Evolutionary conservation across 2,797 vertebrate genomes (phyloP), one percentile per base, ranked within the genome.

Genomic region (Xenentodon cancila): DNA sequence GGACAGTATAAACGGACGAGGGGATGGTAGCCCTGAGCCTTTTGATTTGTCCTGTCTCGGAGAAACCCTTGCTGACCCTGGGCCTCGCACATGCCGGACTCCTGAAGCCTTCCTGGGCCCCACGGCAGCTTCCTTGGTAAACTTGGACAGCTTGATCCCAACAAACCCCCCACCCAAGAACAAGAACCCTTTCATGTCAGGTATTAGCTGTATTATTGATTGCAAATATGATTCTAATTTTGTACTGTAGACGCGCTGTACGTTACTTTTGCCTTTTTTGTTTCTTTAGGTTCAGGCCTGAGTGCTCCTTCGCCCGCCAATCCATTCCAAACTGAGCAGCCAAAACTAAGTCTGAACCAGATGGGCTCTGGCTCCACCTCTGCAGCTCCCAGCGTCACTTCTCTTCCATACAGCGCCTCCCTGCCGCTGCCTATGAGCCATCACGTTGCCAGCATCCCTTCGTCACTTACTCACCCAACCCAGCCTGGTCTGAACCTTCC

Each of bases 41-140:
- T 95, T 96, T 8, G 94, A 97, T 77, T 75, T 98, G 62, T 65
- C 91, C 0, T 61, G 62, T 34, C 88, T 98, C 8, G 91, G 91
- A 13, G 94, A 96, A 19, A 92, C 90, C 44, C 89, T 97, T 53
- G 81, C 81, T 0, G 93, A 91, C 22, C 64, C 91, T 0, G 69
- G 84, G 49, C 71, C 89, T 57, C 93, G 91, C 49, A 81, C 84
- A 51, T 92, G 93, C 80, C 88, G 84, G 51, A 97, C 96, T 44
- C 96, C 96, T 0, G 96, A 98, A 83, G 84, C 94, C 4, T 99
- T 99, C 88, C 91, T 99, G 32, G 96, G 92, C 40, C 95, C 96
- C 1, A 91, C 93, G 0, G 96, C 91, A 12, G 97, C 96, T 60
- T 96, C 96, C 1, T 87, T 99, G 79, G 96, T 98, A 71, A 96